phyloP scores from a whole-genome alignment of 2,888 invertebrate genomes.

The Melinaea marsaeus region DNA sequence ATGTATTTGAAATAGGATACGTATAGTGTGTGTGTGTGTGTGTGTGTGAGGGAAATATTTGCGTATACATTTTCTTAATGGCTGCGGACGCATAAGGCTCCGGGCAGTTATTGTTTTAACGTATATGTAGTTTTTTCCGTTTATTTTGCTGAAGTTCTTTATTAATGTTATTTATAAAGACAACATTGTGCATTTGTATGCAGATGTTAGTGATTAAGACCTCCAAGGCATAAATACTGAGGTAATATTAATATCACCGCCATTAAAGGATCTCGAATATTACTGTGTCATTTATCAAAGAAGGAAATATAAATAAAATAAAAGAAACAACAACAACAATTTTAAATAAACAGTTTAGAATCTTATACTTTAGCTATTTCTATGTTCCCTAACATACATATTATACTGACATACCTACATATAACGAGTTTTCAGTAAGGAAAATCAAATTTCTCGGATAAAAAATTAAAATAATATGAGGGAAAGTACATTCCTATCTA shows the following conservation, averaged over 20 bases:
- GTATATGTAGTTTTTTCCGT: not conserved
- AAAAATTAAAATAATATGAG: too few species aligned
- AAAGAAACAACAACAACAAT: not conserved
- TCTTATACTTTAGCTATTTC: too few species aligned
- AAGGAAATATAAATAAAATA: not conserved
- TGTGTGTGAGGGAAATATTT: not conserved
- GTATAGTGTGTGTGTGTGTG: too few species aligned
- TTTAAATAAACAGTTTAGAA: too few species aligned
- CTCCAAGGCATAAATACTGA: conserved; percentile 6
- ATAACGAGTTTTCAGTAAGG: too few species aligned
- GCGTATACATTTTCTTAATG: conserved; percentile 2
- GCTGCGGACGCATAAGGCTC: not conserved
- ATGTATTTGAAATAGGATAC: conserved; percentile 9
- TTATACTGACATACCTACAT: too few species aligned
- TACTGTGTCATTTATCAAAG: conserved; percentile 1
- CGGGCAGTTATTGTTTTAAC: conserved; percentile 2
- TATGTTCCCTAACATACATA: too few species aligned
- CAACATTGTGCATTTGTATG: conserved; percentile 6
- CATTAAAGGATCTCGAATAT: conserved; percentile 5
- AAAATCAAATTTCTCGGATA: too few species aligned
- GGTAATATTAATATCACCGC: conserved; percentile 3
- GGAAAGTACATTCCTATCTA: too few species aligned
- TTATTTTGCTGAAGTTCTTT: conserved; percentile 2
- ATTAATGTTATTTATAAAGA: conserved; percentile 6
- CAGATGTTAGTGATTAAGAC: conserved; percentile 8